A percentile compares a stretch with the other conserved stretches of the same genome.
Conservation (phyloP, 2,113 vertebrate species). For the Onychostruthus taczanowskii region DNA sequence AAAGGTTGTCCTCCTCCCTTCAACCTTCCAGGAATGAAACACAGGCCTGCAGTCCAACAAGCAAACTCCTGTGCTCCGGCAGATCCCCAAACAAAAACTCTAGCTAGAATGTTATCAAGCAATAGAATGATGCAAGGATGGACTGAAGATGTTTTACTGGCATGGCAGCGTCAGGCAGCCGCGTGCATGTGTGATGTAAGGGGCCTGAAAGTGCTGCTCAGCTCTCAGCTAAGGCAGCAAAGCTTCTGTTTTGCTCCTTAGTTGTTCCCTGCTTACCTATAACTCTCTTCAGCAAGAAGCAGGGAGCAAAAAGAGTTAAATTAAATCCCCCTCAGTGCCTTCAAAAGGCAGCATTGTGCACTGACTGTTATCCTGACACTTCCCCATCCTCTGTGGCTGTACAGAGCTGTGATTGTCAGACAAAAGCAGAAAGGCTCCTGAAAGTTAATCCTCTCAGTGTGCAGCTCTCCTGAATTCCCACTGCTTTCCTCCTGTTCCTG, state of each 20-base stretch:
- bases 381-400: neutral
- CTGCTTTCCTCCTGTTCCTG: neutral
- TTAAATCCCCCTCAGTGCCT: neutral
- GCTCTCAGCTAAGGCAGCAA: neutral
- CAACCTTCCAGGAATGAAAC: neutral
- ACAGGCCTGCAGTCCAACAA: neutral
- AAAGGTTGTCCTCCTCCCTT: neutral
- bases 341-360: neutral
- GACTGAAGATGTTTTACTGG: neutral
- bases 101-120: neutral
- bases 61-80: neutral
- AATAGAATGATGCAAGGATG: neutral
- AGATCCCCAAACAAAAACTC: neutral
- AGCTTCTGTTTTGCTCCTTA: neutral
- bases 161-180: neutral
- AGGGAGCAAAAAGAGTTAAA: neutral
- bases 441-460: neutral
- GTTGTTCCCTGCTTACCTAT: neutral
- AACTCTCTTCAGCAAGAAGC: neutral
- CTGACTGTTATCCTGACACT: neutral
- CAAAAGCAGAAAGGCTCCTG: neutral
- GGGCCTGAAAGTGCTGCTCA: neutral
- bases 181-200: neutral
- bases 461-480: neutral
- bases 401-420: neutral